phyloP scores from a whole-genome alignment of 23 tunicate genomes.

The Ascidia mentula region DNA sequence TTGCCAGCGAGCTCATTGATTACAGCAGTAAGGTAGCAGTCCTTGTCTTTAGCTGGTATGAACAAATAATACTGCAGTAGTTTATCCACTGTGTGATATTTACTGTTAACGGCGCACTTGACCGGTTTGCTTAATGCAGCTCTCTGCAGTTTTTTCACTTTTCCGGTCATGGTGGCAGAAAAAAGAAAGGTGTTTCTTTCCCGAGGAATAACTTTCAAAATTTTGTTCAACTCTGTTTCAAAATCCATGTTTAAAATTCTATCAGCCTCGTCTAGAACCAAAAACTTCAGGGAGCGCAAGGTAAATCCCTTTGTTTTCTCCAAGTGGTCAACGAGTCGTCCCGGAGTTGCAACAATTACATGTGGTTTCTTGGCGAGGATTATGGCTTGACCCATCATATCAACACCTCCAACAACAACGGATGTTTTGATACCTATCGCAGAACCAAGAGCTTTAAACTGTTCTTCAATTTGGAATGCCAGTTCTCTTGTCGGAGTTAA shows the following conservation, averaged over 20 bases:
- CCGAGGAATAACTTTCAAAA: conserved; percentile 79
- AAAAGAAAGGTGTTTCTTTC: conserved; percentile 86
- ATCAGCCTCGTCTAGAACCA: conserved; percentile 95
- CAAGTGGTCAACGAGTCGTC: conserved; percentile 88
- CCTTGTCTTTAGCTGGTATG: conserved; percentile 88
- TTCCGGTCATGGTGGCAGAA: conserved; percentile 97
- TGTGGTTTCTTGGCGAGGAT: conserved; percentile 92
- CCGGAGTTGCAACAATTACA: conserved; percentile 95
- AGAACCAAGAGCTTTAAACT: conserved; percentile 91
- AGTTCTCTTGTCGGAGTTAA: conserved; percentile 92
- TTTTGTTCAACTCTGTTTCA: conserved; percentile 76
- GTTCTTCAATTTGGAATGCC: conserved; percentile 95
- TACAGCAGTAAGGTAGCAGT: conserved; percentile 75
- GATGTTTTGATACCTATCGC: conserved; percentile 79
- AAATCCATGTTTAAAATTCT: conserved; percentile 93
- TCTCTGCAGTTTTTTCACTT: conserved; percentile 90
- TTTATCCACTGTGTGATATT: conserved; percentile 87
- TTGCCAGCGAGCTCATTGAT: conserved; percentile 85
- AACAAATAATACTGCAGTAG: conserved; percentile 76
- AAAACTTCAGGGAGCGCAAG: conserved; percentile 60
- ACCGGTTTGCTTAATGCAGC: conserved; percentile 89
- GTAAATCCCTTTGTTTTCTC: conserved; percentile 92
- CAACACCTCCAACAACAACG: conserved; percentile 88
- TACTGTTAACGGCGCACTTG: conserved; percentile 85
- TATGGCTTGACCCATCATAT: conserved; percentile 80